These are phyloP conservation scores for Amphibalanus amphitrite DNA, from an alignment of 1,140 invertebrate species.

Conservation along the genomic window DNA sequence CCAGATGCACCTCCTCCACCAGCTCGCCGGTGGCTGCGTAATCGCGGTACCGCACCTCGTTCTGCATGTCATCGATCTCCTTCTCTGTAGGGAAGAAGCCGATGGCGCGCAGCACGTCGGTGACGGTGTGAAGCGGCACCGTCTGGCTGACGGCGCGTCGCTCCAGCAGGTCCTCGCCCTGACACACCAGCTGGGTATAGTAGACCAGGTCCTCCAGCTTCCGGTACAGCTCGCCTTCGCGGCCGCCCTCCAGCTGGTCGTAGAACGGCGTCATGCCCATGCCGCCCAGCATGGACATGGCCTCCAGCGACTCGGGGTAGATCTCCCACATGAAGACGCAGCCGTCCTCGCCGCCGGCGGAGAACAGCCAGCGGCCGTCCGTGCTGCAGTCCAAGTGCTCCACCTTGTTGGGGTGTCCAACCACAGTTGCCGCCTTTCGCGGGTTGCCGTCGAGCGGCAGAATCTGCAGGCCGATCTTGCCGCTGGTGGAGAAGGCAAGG, in stretches of 20 bases:
- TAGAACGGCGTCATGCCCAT: conserved; percentile 30
- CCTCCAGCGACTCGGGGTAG: conserved; percentile 32
- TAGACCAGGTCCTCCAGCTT: conserved; percentile 53
- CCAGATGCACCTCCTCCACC: conserved; percentile 39
- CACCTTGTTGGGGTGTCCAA: conserved; percentile 39
- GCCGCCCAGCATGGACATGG: conserved; percentile 27
- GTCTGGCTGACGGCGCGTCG: conserved; percentile 35
- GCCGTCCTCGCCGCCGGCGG: conserved; percentile 34
- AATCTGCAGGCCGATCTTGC: conserved; percentile 45
- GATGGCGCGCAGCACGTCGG: conserved; percentile 50
- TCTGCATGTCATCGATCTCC: conserved; percentile 48
- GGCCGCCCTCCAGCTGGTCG: conserved; percentile 27
- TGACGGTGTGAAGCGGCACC: conserved; percentile 42
- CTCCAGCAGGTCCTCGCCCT: conserved; percentile 42
- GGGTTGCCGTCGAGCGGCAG: conserved; percentile 53
- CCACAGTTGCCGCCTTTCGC: conserved; percentile 41
- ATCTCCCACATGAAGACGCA: conserved; percentile 37
- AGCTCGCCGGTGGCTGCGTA: conserved; percentile 33
- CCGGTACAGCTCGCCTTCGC: conserved; percentile 41
- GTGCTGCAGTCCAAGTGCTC: background rate
- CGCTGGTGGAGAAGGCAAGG: conserved; percentile 40
- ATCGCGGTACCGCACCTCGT: conserved; percentile 42
- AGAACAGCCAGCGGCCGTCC: conserved; percentile 36
- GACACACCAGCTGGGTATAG: conserved; percentile 48
- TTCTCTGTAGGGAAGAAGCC: conserved; percentile 52